A percentile compares a stretch with the other conserved stretches of the same genome.
Conservation (phyloP, 1,140 invertebrate species). For the Sycophaga agraensis region DNA sequence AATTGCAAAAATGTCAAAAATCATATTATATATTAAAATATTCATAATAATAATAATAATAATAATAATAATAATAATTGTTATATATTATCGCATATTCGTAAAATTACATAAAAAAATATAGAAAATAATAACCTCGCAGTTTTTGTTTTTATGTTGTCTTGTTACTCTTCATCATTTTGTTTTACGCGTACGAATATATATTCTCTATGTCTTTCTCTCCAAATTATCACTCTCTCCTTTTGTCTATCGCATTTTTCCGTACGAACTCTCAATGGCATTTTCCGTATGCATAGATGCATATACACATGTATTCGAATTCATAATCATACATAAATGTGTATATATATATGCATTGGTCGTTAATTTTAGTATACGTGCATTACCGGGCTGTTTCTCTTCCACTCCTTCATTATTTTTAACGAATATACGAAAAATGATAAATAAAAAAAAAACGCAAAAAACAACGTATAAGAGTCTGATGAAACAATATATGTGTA, state of each 20-base stretch:
- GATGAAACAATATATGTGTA: neutral
- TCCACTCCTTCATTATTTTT: neutral
- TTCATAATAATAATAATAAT: slow-evolving; percentile 48
- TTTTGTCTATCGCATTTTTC: slow-evolving; percentile 16
- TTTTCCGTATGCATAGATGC: neutral
- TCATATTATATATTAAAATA: slow-evolving; percentile 59
- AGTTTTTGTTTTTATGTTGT: slow-evolving; percentile 36
- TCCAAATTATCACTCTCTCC: neutral
- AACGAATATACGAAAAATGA: neutral
- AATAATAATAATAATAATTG: slow-evolving; percentile 40
- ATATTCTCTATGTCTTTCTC: slow-evolving; percentile 21
- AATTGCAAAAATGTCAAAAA: slow-evolving; percentile 42
- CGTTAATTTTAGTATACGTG: slow-evolving; percentile 16
- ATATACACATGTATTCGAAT: neutral
- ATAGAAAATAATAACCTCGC: slow-evolving; percentile 58
- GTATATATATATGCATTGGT: neutral
- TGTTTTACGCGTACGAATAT: slow-evolving; percentile 32
- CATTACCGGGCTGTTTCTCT: slow-evolving; percentile 16
- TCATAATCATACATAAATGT: neutral
- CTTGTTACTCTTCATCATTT: slow-evolving; percentile 30
- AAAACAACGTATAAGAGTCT: slow-evolving; percentile 13
- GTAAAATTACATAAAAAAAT: slow-evolving; percentile 60
- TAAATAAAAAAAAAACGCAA: neutral
- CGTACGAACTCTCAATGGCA: slow-evolving; percentile 22
- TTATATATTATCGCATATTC: slow-evolving; percentile 56